These are phyloP conservation scores for Heliothis virescens DNA, from an alignment of 1,140 invertebrate genomes.

Conservation along the genomic window DNA sequence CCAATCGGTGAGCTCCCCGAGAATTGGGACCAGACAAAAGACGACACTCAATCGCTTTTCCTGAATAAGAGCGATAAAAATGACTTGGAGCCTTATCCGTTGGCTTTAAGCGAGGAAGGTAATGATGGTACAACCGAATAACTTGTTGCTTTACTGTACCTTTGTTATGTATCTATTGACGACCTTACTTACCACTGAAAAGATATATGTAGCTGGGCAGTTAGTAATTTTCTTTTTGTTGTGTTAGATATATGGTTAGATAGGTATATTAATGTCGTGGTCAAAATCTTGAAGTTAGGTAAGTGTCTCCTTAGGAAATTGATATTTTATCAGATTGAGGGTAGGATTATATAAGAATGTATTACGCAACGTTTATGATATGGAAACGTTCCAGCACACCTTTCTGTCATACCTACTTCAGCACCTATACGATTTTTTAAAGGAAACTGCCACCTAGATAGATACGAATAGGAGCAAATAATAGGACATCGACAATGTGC, in stretches of 20 bases:
- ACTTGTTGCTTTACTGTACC: constrained; percentile 8
- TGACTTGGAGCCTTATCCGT: constrained; percentile 85
- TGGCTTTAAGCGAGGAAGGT: constrained; percentile 86
- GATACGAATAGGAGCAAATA: not conserved
- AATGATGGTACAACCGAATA: constrained; percentile 51
- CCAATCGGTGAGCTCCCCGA: constrained; percentile 81
- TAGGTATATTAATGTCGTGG: not conserved
- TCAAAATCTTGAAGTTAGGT: not conserved
- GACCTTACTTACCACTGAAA: not conserved
- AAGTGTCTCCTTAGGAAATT: no score
- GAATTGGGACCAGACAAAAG: constrained; percentile 86
- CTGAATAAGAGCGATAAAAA: constrained; percentile 86
- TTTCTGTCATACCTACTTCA: no score
- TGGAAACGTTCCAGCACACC: no score
- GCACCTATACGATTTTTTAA: no score
- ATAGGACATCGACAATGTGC: constrained; percentile 29
- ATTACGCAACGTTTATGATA: no score
- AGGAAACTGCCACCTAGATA: no score
- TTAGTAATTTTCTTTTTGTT: no score
- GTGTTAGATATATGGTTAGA: no score
- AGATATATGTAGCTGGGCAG: not conserved
- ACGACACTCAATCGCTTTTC: constrained; percentile 84
- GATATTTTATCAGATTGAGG: no score
- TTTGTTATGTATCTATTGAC: constrained; percentile 10
- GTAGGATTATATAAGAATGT: no score